Evolutionary conservation across 2,797 vertebrate genomes (phyloP), one percentile per base, ranked within the genome.

Genomic region (Heteromormyrus szaboi): DNA sequence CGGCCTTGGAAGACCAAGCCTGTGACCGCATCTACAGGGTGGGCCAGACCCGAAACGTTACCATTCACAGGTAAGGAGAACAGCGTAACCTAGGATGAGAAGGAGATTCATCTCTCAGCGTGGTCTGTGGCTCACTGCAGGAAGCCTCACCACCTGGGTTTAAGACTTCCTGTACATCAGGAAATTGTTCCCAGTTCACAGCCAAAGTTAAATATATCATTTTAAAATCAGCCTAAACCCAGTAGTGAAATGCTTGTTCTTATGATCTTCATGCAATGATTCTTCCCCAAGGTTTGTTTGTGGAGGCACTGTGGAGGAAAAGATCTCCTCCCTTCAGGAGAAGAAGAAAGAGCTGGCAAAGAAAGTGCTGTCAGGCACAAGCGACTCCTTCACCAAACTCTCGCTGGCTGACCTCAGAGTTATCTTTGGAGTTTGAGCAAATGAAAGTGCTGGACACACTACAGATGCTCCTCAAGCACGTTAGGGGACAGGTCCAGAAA

Each of bases 11-110:
- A 92, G 98, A 99, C 91, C 98, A 99, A 93, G 98, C 98, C 0
- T 99, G 97, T 93, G 98, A 99, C 91, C 94, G 98, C 0, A 98
- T 99, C 94, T 99, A 99, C 92, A 95, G 98, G 89, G 97, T 99
- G 0, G 98, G 98, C 85, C 98, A 99, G 92, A 85, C 46, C 54
- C 97, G 94, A 89, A 95, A 99, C 12, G 98, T 99, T 90, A 97
- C 97, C 59, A 97, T 99, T 89, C 98, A 99, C 95, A 97, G 95
- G 98, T 99, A 86, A 93, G 91, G 17, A 37, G 51, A 81, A 25
- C 79, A 29, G 14, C 44, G 4, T 50, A 37, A 48, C 8, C 6
- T 8, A 54, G 7, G 2, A 11, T 25, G 53, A 48, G 44, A n/a
- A 54, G 37, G 33, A 41, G 37, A 59, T 91, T 88, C 4, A 0